A percentile compares a stretch with the other conserved stretches of the same genome.
phyloP scores from a whole-genome alignment of 2,888 invertebrate species.

The Rhamnusium bicolor region DNA sequence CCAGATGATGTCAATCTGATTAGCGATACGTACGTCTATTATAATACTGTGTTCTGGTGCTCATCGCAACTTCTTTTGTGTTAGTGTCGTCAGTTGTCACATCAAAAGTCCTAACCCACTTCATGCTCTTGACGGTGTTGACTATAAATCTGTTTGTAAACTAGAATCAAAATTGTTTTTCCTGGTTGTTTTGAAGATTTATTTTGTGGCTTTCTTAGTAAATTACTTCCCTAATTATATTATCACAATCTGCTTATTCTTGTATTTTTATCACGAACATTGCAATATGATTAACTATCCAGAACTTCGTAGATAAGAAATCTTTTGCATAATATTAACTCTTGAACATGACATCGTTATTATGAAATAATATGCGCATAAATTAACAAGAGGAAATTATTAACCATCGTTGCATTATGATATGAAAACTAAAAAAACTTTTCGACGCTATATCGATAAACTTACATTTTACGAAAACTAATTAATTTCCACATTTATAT shows the following conservation, averaged over 20 bases:
- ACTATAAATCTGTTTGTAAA: background rate
- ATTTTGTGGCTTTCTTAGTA: background rate
- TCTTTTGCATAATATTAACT: constrained; percentile 3
- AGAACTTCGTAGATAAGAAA: constrained; percentile 10
- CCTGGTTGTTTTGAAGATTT: background rate
- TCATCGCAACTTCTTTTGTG: no score
- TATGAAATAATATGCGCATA: constrained; percentile 20
- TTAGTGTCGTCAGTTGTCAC: no score
- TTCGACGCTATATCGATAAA: constrained; percentile 16
- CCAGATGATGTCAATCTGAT: no score
- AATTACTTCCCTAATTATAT: background rate
- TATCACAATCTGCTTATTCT: background rate
- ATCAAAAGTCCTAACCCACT: no score
- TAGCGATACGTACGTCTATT: no score
- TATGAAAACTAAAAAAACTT: constrained; percentile 14
- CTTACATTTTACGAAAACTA: background rate
- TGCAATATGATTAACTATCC: background rate
- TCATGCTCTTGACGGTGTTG: no score
- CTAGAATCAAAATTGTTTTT: background rate
- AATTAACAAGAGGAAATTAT: constrained; percentile 24
- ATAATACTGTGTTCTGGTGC: no score
- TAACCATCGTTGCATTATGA: background rate
- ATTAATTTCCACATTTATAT: constrained; percentile 2
- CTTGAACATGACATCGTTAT: constrained; percentile 20
- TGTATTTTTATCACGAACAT: background rate